These are phyloP conservation scores for Proales similis DNA, from an alignment of 1,140 invertebrate genomes.

Conservation along the genomic window DNA sequence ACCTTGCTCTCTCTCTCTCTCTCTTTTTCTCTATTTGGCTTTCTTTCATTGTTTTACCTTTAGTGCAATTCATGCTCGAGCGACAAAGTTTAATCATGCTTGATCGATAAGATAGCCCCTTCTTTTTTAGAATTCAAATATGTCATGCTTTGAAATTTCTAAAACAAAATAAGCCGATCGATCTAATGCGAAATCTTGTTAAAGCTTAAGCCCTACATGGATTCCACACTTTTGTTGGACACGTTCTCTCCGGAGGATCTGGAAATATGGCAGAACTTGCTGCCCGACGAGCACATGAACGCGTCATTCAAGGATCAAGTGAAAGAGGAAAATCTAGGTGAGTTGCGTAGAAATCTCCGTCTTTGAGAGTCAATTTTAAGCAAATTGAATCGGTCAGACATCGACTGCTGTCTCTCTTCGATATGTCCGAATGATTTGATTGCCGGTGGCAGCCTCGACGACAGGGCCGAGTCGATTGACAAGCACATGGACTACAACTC, in stretches of 20 bases:
- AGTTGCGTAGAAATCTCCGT: no score
- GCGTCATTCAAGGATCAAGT: constrained; percentile 18
- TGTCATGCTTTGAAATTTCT: not conserved
- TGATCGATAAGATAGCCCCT: no score
- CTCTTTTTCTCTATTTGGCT: no score
- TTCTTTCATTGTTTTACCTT: no score
- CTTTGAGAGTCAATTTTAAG: no score
- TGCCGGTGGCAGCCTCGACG: not conserved
- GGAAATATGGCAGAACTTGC: constrained; percentile 37
- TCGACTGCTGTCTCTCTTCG: constrained; percentile 36
- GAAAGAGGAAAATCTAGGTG: constrained; percentile 34
- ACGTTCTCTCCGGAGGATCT: constrained; percentile 32
- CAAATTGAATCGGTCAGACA: no score
- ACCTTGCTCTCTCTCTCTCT: no score
- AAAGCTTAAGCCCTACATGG: constrained; percentile 34
- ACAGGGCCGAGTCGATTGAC: not conserved
- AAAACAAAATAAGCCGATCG: not conserved
- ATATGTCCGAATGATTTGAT: constrained; percentile 35
- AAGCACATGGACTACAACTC: no score
- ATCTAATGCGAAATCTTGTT: not conserved
- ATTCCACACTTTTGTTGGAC: constrained; percentile 18
- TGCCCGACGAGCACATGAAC: constrained; percentile 22
- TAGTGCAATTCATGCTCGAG: not conserved
- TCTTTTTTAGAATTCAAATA: not conserved
- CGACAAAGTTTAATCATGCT: constrained; percentile 2